Conservation (phyloP, 1,140 invertebrate species). For the Drosophila rhopaloa region DNA sequence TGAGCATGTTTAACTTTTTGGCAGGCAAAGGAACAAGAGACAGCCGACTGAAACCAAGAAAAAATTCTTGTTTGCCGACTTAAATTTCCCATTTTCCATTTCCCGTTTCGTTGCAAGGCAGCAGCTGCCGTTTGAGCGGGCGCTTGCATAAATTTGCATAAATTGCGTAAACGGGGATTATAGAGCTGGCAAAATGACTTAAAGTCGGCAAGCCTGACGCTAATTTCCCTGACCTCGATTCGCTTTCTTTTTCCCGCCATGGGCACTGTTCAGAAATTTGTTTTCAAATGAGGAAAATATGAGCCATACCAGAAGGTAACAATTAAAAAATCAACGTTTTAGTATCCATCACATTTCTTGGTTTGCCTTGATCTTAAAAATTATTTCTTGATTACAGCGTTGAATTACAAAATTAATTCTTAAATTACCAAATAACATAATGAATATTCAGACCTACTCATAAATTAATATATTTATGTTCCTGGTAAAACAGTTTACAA, state of each 20-base stretch:
- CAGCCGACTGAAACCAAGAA: slow-evolving; percentile 20
- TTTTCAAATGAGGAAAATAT: neutral
- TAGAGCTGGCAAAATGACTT: slow-evolving; percentile 50
- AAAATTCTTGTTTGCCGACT: slow-evolving; percentile 49
- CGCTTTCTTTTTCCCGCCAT: neutral
- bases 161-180: slow-evolving; percentile 43
- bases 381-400: no score
- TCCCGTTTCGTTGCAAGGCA: slow-evolving; percentile 28
- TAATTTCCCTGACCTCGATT: slow-evolving; percentile 71
- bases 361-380: no score
- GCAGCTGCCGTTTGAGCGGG: slow-evolving; percentile 46
- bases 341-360: no score
- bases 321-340: neutral
- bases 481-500: no score
- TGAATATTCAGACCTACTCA: no score
- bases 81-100: slow-evolving; percentile 41
- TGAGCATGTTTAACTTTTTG: slow-evolving; percentile 65
- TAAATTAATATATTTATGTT: no score
- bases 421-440: no score
- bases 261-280: slow-evolving; percentile 13
- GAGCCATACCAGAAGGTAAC: neutral
- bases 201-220: slow-evolving; percentile 56
- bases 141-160: slow-evolving; percentile 66
- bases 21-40: slow-evolving; percentile 37
- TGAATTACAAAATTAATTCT: no score